A percentile compares a stretch with the other conserved stretches of the same genome.
These are phyloP conservation scores for Margarornis squamiger DNA, from an alignment of 2,797 vertebrate genomes.

Conservation along the genomic window DNA sequence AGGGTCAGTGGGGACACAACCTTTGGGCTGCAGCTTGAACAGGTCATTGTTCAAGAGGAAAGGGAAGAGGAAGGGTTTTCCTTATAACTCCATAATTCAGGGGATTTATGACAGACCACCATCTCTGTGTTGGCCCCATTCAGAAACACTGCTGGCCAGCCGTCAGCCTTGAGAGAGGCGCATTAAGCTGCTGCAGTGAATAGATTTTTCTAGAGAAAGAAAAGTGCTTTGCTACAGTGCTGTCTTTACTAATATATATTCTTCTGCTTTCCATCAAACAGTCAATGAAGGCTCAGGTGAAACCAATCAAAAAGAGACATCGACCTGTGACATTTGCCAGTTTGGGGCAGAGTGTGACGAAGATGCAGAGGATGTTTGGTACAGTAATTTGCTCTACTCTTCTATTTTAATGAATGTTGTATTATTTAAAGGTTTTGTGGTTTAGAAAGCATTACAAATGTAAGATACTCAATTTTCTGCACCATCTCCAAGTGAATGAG, in stretches of 20 bases:
- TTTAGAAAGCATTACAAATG: background rate
- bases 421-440: conserved; percentile 19
- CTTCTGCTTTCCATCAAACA: conserved; percentile 70
- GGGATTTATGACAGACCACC: background rate
- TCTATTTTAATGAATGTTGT: conserved; percentile 43
- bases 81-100: background rate
- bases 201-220: conserved; percentile 2
- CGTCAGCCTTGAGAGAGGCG: fast-evolving
- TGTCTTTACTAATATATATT: conserved; percentile 31
- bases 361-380: conserved; percentile 98
- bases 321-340: conserved; percentile 98
- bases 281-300: conserved; percentile 96
- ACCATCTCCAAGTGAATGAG: background rate
- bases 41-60: background rate
- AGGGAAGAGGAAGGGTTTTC: background rate
- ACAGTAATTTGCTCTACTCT: conserved; percentile 54
- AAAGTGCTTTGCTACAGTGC: background rate
- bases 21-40: background rate
- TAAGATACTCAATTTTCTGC: background rate
- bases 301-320: conserved; percentile 94
- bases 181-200: background rate
- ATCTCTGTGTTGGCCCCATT: background rate
- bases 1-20: background rate
- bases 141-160: background rate
- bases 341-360: conserved; percentile 98